Evolutionary conservation across 2,797 vertebrate genomes (phyloP).

Genomic region (Erethizon dorsatum): DNA sequence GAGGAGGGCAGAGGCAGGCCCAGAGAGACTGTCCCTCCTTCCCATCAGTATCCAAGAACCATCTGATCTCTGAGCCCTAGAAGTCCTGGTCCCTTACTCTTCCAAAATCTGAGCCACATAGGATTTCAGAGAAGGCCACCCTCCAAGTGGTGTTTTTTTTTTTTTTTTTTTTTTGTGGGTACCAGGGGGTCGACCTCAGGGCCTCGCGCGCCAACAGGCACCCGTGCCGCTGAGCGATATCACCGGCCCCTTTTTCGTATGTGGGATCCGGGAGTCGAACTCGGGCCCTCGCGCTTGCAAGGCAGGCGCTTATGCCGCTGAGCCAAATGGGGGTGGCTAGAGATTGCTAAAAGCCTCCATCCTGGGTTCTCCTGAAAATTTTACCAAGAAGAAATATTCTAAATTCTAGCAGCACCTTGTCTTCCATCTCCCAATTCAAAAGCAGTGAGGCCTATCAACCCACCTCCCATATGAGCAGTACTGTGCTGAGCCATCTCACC

Average conservation of each 20-base stretch:
- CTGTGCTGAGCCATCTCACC: too few species aligned
- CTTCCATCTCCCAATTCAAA: neutral
- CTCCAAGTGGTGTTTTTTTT: neutral
- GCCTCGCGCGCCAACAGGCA: too few species aligned
- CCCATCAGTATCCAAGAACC: neutral
- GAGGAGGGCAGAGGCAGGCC: neutral
- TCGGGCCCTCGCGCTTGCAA: too few species aligned
- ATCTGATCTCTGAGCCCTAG: neutral
- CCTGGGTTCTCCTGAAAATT: neutral
- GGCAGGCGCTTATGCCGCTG: too few species aligned
- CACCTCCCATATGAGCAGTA: neutral
- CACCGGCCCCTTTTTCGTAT: too few species aligned
- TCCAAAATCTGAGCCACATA: neutral
- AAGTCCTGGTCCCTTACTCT: neutral
- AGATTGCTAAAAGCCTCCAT: neutral
- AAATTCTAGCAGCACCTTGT: neutral
- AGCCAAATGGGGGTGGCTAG: neutral
- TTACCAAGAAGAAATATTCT: neutral
- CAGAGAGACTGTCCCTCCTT: neutral
- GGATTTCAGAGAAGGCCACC: neutral
- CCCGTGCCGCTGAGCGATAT: too few species aligned
- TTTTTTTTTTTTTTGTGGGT: too few species aligned
- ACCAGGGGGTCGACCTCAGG: too few species aligned
- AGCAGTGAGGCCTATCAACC: neutral
- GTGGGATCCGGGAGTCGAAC: too few species aligned